Evolutionary conservation across 2,113 vertebrate genomes (phyloP).

Genomic region (Vicugna pacos): DNA sequence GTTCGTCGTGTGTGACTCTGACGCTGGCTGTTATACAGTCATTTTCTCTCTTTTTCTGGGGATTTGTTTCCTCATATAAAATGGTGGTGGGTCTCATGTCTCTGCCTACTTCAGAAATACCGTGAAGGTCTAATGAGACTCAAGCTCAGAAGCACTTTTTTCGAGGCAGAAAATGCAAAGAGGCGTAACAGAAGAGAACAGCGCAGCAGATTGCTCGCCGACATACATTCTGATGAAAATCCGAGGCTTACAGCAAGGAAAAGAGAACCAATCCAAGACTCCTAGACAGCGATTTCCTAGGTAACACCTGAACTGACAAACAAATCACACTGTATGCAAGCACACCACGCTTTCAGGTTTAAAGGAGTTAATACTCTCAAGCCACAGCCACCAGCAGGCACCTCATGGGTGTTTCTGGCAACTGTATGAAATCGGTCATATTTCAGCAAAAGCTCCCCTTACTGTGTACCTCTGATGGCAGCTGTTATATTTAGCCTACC

Average conservation of each 20-base stretch:
- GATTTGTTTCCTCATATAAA: not conserved
- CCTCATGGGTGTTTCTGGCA: not conserved
- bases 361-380: not conserved
- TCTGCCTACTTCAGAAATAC: not conserved
- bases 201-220: not conserved
- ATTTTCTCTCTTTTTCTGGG: not conserved
- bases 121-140: not conserved
- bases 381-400: not conserved
- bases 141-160: not conserved
- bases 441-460: not conserved
- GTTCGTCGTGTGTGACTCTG: fast-evolving
- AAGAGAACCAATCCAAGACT: not conserved
- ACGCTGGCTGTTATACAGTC: not conserved
- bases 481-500: slow-evolving; percentile 21
- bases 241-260: not conserved
- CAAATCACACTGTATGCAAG: not conserved
- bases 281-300: slow-evolving; percentile 17
- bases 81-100: not conserved
- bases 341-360: not conserved
- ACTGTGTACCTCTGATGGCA: not conserved
- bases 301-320: not conserved
- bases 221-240: not conserved
- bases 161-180: not conserved
- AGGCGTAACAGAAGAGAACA: not conserved
- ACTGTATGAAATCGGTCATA: not conserved